Percentiles rank a stretch among this genome's conserved stretches.
Evolutionary conservation across 2,113 vertebrate species (phyloP).

Genomic region (Corythoichthys haematopterus): DNA sequence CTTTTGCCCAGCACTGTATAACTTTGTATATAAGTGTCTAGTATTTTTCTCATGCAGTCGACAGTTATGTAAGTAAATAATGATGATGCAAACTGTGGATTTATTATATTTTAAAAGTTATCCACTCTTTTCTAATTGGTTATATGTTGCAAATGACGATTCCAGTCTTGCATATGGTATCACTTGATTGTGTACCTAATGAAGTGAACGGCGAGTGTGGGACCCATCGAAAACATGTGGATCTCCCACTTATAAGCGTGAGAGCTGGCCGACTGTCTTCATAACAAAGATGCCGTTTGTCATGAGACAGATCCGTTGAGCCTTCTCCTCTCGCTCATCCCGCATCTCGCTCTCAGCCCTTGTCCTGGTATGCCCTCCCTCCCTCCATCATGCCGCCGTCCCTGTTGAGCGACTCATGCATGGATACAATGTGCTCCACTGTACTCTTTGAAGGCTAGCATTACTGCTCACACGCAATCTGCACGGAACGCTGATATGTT

Average conservation of each 20-base stretch:
- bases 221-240: slow-evolving; percentile 8
- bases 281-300: slow-evolving; percentile 58
- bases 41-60: too few relatives aligned
- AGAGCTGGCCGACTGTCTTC: slow-evolving; percentile 27
- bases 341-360: slow-evolving; percentile 29
- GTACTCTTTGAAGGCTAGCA: slow-evolving; percentile 60
- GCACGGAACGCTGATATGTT: slow-evolving; percentile 28
- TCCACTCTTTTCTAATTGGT: too few relatives aligned
- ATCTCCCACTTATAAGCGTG: slow-evolving; percentile 30
- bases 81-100: too few relatives aligned
- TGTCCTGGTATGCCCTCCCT: slow-evolving; percentile 47
- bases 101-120: too few relatives aligned
- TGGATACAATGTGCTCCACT: slow-evolving; percentile 63
- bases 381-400: slow-evolving; percentile 43
- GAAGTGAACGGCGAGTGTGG: slow-evolving; percentile 7
- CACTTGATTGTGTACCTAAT: not conserved
- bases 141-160: not conserved
- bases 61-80: too few relatives aligned
- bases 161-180: not conserved
- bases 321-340: slow-evolving; percentile 17
- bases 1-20: too few relatives aligned
- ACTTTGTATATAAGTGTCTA: too few relatives aligned
- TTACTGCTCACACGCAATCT: slow-evolving; percentile 65
- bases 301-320: slow-evolving; percentile 38
- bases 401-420: slow-evolving; percentile 52